Conservation (phyloP, 1,140 invertebrate species). For the Drosophila sucinea region DNA sequence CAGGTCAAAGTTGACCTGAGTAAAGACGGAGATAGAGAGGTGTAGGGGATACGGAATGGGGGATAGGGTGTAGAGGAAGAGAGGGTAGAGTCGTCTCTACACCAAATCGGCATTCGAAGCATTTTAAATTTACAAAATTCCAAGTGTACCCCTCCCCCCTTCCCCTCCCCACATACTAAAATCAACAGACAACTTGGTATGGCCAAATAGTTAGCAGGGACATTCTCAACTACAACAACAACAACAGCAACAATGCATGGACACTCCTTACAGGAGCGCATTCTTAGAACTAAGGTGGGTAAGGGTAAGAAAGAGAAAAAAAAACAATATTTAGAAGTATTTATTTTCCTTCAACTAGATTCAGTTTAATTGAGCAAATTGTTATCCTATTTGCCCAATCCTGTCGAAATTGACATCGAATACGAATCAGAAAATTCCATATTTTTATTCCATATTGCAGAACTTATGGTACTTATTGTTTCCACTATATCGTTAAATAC, state of each 20-base stretch:
- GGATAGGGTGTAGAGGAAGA: too few relatives aligned
- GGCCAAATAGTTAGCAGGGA: conserved; percentile 36
- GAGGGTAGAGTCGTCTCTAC: background rate
- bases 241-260: background rate
- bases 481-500: too few relatives aligned
- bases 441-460: too few relatives aligned
- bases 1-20: conserved; percentile 61
- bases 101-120: conserved; percentile 52
- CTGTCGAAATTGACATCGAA: too few relatives aligned
- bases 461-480: too few relatives aligned
- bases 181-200: conserved; percentile 74
- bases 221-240: background rate
- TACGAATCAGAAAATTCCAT: too few relatives aligned
- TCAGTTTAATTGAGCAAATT: too few relatives aligned
- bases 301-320: background rate
- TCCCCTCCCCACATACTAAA: conserved; percentile 49
- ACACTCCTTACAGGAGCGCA: background rate
- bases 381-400: too few relatives aligned
- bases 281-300: background rate
- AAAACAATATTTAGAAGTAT: background rate
- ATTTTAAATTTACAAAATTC: conserved; percentile 81
- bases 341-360: too few relatives aligned
- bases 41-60: too few relatives aligned
- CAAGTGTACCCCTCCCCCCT: conserved; percentile 35
- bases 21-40: conserved; percentile 10